phyloP scores from a whole-genome alignment of 2,113 vertebrate genomes.

The Gallinago jamesoni region DNA sequence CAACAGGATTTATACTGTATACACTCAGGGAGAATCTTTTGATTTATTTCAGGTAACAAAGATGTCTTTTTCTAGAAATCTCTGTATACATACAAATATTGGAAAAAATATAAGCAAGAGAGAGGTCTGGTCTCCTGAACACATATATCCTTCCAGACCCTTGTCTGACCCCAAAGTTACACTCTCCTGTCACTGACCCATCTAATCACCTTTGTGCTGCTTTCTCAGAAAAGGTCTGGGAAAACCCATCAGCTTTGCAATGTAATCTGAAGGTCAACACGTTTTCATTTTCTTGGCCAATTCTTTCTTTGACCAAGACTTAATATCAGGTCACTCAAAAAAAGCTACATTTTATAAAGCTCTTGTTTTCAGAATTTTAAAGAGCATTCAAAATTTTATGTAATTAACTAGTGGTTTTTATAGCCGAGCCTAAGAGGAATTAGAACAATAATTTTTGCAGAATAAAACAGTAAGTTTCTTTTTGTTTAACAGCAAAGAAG shows the following conservation, averaged over 20 bases:
- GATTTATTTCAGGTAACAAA: conserved; percentile 19
- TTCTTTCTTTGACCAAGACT: conserved; percentile 11
- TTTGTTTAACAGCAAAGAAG: conserved; percentile 79
- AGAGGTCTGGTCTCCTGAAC: not conserved
- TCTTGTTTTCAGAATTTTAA: conserved; percentile 8
- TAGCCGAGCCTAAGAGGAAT: not conserved
- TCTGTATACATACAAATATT: not conserved
- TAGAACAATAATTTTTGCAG: conserved; percentile 14
- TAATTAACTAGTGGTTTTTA: not conserved
- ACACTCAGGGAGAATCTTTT: not conserved
- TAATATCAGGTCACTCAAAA: not conserved
- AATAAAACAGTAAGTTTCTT: conserved; percentile 44
- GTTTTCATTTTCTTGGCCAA: conserved; percentile 15
- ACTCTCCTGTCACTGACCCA: conserved; percentile 38
- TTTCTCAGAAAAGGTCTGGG: conserved; percentile 31
- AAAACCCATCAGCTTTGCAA: conserved; percentile 42
- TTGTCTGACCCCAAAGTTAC: conserved; percentile 40
- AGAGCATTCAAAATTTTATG: not conserved
- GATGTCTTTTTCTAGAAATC: not conserved
- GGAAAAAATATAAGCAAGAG: conserved; percentile 7
- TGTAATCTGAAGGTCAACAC: conserved; percentile 38
- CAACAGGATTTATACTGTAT: not conserved
- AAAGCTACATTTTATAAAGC: not conserved
- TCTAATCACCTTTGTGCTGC: conserved; percentile 55
- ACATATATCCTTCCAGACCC: conserved; percentile 33